These are phyloP conservation scores for Galleria mellonella DNA, from an alignment of 1,140 invertebrate species.

Conservation along the genomic window DNA sequence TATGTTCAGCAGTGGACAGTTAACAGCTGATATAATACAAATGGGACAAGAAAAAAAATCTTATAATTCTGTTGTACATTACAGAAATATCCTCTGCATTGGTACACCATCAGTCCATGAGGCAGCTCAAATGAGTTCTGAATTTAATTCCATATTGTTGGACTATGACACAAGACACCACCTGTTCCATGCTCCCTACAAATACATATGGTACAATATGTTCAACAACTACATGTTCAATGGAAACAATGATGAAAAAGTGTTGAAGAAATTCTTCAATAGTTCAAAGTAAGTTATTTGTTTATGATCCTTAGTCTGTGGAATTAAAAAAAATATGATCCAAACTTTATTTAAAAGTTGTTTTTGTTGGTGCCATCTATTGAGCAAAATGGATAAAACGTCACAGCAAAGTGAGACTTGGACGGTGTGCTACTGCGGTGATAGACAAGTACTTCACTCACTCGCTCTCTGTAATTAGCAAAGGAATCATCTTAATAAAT, in stretches of 20 bases:
- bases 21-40: too few species aligned
- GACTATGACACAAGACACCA: constrained; percentile 86
- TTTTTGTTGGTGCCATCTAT: too few species aligned
- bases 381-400: too few species aligned
- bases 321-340: too few species aligned
- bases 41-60: too few species aligned
- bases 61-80: constrained; percentile 21
- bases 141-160: constrained; percentile 81
- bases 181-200: constrained; percentile 79
- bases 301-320: constrained; percentile 2
- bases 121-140: constrained; percentile 71
- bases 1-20: too few species aligned
- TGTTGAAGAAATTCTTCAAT: constrained; percentile 78
- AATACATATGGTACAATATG: constrained; percentile 90
- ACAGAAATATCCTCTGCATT: constrained; percentile 83
- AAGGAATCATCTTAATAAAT: too few species aligned
- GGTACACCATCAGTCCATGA: constrained; percentile 87
- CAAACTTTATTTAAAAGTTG: background rate
- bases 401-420: too few species aligned
- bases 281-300: constrained; percentile 41
- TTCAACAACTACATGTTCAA: constrained; percentile 93
- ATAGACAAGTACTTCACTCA: too few species aligned
- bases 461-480: too few species aligned
- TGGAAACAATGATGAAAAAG: constrained; percentile 66
- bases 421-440: too few species aligned